Evolutionary conservation across 2,888 invertebrate genomes (phyloP).

Genomic region (Lagria hirta): DNA sequence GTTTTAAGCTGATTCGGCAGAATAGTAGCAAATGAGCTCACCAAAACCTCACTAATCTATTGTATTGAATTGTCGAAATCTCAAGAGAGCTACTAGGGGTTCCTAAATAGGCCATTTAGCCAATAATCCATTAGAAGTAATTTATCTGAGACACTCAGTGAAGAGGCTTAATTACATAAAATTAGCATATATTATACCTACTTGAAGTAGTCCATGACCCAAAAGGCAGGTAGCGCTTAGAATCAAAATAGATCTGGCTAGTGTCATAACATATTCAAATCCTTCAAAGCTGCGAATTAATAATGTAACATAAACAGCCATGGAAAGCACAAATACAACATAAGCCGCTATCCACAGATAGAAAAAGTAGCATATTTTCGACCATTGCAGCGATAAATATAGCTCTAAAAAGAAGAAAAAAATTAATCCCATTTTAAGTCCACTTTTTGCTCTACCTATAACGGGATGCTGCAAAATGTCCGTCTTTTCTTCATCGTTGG

Average conservation of each 20-base stretch:
- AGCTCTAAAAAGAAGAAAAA: constrained; percentile 29
- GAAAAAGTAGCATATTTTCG: constrained; percentile 56
- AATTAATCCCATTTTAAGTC: neutral
- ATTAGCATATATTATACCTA: too few species aligned
- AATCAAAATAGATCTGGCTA: constrained; percentile 43
- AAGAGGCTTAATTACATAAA: too few species aligned
- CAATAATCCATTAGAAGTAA: too few species aligned
- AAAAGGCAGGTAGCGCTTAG: constrained; percentile 41
- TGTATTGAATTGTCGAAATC: too few species aligned
- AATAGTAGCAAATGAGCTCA: too few species aligned
- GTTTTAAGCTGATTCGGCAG: too few species aligned
- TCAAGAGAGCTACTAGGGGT: too few species aligned
- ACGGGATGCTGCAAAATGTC: constrained; percentile 55
- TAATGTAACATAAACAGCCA: constrained; percentile 49
- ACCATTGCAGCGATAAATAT: constrained; percentile 54
- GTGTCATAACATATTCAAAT: constrained; percentile 24
- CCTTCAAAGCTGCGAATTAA: constrained; percentile 35
- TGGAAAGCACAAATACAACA: constrained; percentile 50
- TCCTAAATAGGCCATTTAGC: too few species aligned
- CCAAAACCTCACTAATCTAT: too few species aligned
- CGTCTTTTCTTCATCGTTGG: constrained; percentile 49
- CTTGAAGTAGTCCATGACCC: constrained; percentile 46
- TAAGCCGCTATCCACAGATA: constrained; percentile 52
- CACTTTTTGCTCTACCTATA: constrained; percentile 42
- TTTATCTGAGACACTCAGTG: too few species aligned